These are phyloP conservation scores for Penaeus monodon DNA, from an alignment of 2,888 invertebrate genomes.

Conservation along the genomic window DNA sequence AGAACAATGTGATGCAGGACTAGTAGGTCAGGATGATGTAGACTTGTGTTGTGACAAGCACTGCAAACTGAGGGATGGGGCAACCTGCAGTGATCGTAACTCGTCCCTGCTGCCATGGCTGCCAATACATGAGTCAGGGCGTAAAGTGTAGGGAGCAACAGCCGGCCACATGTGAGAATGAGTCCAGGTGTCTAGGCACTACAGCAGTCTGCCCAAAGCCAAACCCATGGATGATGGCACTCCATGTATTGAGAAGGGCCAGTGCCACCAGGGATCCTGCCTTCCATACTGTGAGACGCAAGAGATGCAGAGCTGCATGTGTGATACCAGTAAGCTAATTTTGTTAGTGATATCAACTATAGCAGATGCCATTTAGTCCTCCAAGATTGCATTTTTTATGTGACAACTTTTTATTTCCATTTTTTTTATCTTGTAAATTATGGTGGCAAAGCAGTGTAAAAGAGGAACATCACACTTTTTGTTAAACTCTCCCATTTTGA, in stretches of 20 bases:
- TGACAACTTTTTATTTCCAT: too few relatives aligned
- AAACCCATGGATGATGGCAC: conserved; percentile 89
- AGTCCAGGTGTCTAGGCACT: conserved; percentile 87
- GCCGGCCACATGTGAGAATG: conserved; percentile 91
- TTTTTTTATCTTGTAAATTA: too few relatives aligned
- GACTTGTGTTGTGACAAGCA: conserved; percentile 94
- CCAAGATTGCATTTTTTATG: too few relatives aligned
- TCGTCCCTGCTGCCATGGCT: conserved; percentile 94
- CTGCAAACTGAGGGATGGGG: conserved; percentile 88
- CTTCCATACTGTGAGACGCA: conserved; percentile 95
- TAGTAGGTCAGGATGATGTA: conserved; percentile 91
- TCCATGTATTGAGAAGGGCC: conserved; percentile 88
- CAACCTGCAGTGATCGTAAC: conserved; percentile 95
- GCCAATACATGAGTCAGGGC: conserved; percentile 83
- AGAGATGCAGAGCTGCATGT: conserved; percentile 94
- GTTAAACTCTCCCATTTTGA: too few relatives aligned
- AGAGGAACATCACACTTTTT: too few relatives aligned
- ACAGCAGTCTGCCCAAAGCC: conserved; percentile 85
- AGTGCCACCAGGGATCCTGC: conserved; percentile 91
- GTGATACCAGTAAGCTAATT: conserved; percentile 77
- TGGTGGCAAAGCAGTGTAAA: too few relatives aligned
- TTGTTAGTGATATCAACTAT: conserved; percentile 1
- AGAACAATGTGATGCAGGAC: conserved; percentile 95
- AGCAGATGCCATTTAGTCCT: too few relatives aligned
- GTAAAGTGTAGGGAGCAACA: conserved; percentile 86